Evolutionary conservation across 1,140 invertebrate species (phyloP), one percentile per base, ranked within the genome.

Genomic region (Venturia canescens): DNA sequence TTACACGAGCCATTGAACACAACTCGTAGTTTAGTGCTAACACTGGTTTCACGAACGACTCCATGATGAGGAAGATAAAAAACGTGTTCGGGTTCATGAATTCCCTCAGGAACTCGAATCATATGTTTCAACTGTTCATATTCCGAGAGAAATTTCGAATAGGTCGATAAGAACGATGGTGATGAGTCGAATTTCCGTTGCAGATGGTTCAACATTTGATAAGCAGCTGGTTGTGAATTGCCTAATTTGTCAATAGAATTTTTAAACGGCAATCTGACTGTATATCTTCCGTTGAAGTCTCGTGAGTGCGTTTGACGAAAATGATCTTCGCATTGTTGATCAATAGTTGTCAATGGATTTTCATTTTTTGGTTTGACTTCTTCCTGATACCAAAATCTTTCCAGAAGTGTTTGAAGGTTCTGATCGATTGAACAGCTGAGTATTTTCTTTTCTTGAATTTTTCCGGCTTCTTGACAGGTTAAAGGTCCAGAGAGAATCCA

Each of bases 211-310:
- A 63, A 13, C 60, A 63, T 63, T 63, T 6, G 60, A 6, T 2
- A 2, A 1, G 60, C 60, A 27, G 60, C 1, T 0, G 15, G 2
- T 27, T 63, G 2, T 0, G 60, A 63, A 27, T 63, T 11, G 0
- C 60, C 60, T 13, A 63, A 23, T 3, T 63, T 23, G 2, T 63
- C 9, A 63, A 21, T 4, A 0, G 9, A 27, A 15, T 21, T 27
- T 72, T 81, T 83, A 80, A 87, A 82, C 13, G 83, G 83, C 1
- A 84, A 34, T 16, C 75, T 60, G 7, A 87, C 86, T 66, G 81
- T 75, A 69, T 86, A 87, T 66, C 50, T 34, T 4, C 85, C 85
- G 21, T 74, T 57, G 6, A 26, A n/a, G 31, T 77, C 67, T 38
- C 85, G 79, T 34, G n/a, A 57, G 75, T 79, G 78, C 23, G 71